These are phyloP conservation scores for Coecobrya sp. DNA, from an alignment of 2,888 invertebrate genomes.

Conservation along the genomic window DNA sequence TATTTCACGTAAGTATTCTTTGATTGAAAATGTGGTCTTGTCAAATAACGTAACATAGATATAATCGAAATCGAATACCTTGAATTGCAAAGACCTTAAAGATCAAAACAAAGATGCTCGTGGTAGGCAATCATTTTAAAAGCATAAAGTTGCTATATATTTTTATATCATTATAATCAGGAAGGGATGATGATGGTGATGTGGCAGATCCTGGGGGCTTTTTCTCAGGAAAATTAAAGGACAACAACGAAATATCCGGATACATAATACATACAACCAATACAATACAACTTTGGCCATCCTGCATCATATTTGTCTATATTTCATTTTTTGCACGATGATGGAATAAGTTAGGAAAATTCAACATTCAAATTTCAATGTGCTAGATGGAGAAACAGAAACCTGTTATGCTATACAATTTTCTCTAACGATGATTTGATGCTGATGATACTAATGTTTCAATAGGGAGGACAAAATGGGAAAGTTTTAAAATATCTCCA, in stretches of 20 bases:
- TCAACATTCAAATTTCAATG: too few relatives aligned
- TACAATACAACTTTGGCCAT: too few relatives aligned
- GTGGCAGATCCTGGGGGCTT: background rate
- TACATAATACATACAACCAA: too few relatives aligned
- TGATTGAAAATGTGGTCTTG: background rate
- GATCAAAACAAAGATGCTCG: too few relatives aligned
- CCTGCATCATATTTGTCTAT: too few relatives aligned
- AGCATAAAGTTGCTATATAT: background rate
- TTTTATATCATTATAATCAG: slow-evolving; percentile 10
- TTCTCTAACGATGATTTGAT: slow-evolving; percentile 11
- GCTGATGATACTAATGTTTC: background rate
- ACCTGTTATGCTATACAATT: background rate
- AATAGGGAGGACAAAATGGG: slow-evolving; percentile 53
- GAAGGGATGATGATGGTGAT: background rate
- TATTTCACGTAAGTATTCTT: background rate
- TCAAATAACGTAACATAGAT: too few relatives aligned
- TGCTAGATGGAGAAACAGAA: background rate
- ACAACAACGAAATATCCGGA: too few relatives aligned
- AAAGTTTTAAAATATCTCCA: slow-evolving; percentile 65
- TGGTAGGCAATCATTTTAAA: background rate
- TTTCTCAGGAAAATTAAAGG: slow-evolving; percentile 49
- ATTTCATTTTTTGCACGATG: background rate
- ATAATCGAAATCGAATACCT: too few relatives aligned
- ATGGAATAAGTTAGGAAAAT: too few relatives aligned
- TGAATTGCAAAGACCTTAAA: too few relatives aligned